phyloP scores from a whole-genome alignment of 1,140 invertebrate species.

The Drosophila willistoni region DNA sequence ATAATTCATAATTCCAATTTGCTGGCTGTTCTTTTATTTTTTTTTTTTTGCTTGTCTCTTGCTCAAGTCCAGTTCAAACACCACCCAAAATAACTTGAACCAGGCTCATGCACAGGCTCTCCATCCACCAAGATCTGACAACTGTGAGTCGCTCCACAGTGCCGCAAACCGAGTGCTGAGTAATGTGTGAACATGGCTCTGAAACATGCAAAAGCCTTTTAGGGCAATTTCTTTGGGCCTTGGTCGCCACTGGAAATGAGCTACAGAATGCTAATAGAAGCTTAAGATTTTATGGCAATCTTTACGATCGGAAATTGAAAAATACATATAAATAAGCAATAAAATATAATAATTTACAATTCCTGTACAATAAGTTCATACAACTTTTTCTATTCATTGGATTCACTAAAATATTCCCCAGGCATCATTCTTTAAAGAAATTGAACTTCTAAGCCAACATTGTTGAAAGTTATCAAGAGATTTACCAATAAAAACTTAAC shows the following conservation, averaged over 20 bases:
- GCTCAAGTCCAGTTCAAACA: slow-evolving; percentile 71
- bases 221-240: slow-evolving; percentile 33
- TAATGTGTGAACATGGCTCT: slow-evolving; percentile 74
- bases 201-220: slow-evolving; percentile 71
- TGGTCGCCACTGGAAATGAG: slow-evolving; percentile 9
- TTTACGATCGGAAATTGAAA: neutral
- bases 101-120: neutral
- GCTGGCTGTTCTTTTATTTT: slow-evolving; percentile 48
- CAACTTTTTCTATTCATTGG: too few species aligned
- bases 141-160: neutral
- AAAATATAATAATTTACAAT: too few species aligned
- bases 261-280: neutral
- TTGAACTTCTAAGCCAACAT: neutral
- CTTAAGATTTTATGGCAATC: neutral
- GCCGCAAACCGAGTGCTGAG: slow-evolving; percentile 41
- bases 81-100: slow-evolving; percentile 36
- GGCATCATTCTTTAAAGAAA: too few species aligned
- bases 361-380: too few species aligned
- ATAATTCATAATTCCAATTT: slow-evolving; percentile 82
- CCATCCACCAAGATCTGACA: neutral
- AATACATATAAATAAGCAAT: neutral
- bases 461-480: neutral
- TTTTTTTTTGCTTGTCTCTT: slow-evolving; percentile 8
- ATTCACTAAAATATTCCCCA: too few species aligned
- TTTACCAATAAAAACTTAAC: too few species aligned